Evolutionary conservation across 2,888 invertebrate species (phyloP), one percentile per base, ranked within the genome.

Genomic region (Eumerus sabulonum): DNA sequence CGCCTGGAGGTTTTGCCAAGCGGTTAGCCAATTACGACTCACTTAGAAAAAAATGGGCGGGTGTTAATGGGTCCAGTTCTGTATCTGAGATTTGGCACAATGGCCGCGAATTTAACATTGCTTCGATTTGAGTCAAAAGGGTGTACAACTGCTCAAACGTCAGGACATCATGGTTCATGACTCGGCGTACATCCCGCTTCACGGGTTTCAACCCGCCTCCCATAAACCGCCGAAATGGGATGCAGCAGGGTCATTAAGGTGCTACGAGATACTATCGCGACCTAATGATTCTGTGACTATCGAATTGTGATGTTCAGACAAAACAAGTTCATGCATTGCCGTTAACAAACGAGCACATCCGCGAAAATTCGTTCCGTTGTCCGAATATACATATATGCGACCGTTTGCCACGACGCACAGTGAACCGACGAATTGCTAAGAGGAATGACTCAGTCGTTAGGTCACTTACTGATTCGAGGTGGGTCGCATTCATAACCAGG

Each of bases 311-410:
- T 40, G 3, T 7, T 3, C 11, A 3, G 40, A 40, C 9, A 40
- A 11, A 9, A 40, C 40, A 11, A 40, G 40, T 9, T 40, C 9
- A 40, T 40, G 40, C n/a, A n/a, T n/a, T n/a, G n/a, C n/a, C n/a
- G n/a, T n/a, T n/a, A n/a, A n/a, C n/a, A n/a, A n/a, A n/a, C n/a
- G n/a, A n/a, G n/a, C n/a, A n/a, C n/a, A n/a, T n/a, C n/a, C 68
- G 40, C 54, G 63, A 51, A 60, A 67, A 3, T 54, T 74, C 14
- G 66, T 67, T 5, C 42, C 74, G 17, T 67, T 62, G 45, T 67
- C 67, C 1, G 54, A 56, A 36, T 74, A n/a, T n/a, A n/a, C n/a
- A 27, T 27, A 27, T 2, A 27, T 27, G 27, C 7, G 60, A 19
- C 50, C 40, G 36, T 62, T 64, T 38, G 48, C 59, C 12, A 18